Conservation (phyloP, 2,888 invertebrate species). For the Oxytorus armatus region DNA sequence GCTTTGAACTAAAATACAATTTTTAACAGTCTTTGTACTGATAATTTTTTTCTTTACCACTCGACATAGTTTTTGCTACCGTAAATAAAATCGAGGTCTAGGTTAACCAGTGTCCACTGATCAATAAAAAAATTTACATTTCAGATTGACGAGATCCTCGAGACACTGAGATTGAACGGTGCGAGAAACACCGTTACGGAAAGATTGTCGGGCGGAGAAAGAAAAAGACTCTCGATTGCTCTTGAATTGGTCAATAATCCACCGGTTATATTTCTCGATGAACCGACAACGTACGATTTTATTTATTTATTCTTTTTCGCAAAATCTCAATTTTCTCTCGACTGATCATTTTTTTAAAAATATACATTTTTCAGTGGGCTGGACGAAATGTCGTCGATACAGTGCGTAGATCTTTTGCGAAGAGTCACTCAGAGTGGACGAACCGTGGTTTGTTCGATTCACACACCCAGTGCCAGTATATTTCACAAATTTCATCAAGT, state of each 20-base stretch:
- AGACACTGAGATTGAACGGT: constrained; percentile 90
- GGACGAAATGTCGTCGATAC: constrained; percentile 95
- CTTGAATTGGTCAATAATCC: constrained; percentile 97
- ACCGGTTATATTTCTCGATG: constrained; percentile 97
- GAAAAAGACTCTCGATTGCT: constrained; percentile 96
- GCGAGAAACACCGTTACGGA: constrained; percentile 90
- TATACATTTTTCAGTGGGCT: constrained; percentile 85
- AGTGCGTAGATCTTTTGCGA: constrained; percentile 94
- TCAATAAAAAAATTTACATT: constrained; percentile 71
- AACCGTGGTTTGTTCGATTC: constrained; percentile 97
- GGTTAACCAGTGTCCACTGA: neutral
- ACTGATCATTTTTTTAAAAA: neutral
- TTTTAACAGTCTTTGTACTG: too few relatives aligned
- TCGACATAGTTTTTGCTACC: too few relatives aligned
- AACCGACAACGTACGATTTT: constrained; percentile 95
- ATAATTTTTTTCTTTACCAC: too few relatives aligned
- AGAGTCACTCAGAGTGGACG: constrained; percentile 92
- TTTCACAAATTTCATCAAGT: constrained; percentile 97
- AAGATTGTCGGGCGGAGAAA: constrained; percentile 95
- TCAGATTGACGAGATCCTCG: constrained; percentile 94
- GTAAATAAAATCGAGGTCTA: neutral
- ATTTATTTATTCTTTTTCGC: neutral
- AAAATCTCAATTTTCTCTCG: neutral
- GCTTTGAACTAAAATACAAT: too few relatives aligned
- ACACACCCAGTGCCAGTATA: constrained; percentile 97